Percentiles rank a stretch among this genome's conserved stretches.
phyloP scores from a whole-genome alignment of 2,113 vertebrate species.

The Sceloporus undulatus region DNA sequence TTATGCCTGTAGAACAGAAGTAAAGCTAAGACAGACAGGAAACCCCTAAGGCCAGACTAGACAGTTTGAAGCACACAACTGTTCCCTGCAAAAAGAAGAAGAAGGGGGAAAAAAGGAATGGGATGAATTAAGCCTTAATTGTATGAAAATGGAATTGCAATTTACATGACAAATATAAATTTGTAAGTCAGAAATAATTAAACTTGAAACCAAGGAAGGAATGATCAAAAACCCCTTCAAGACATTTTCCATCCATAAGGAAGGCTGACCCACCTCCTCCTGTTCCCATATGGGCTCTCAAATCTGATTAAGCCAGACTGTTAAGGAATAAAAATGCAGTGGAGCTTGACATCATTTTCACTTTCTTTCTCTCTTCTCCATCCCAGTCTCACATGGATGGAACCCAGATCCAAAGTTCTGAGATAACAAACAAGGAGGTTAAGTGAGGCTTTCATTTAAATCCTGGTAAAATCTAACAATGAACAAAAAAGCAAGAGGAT shows the following conservation, averaged over 20 bases:
- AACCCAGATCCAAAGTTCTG: background rate
- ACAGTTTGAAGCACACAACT: slow-evolving; percentile 10
- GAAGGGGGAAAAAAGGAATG: background rate
- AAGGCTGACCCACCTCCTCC: background rate
- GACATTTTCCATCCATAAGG: background rate
- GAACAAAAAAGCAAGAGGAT: background rate
- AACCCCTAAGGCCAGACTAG: background rate
- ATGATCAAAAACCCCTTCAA: background rate
- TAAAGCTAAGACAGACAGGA: background rate
- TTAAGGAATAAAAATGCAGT: background rate
- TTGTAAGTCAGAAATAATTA: slow-evolving; percentile 11
- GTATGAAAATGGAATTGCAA: slow-evolving; percentile 8
- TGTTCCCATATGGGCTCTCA: background rate
- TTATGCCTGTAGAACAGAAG: background rate
- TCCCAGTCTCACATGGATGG: background rate
- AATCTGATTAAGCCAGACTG: background rate
- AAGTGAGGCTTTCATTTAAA: background rate
- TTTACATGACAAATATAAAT: slow-evolving; percentile 23
- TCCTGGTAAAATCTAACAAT: background rate
- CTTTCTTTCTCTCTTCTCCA: background rate
- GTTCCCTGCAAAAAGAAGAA: background rate
- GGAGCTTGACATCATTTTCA: background rate
- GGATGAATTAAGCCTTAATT: slow-evolving; percentile 2
- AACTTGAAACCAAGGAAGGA: slow-evolving; percentile 9
- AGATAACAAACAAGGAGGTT: background rate